Evolutionary conservation across 2,797 vertebrate species (phyloP).

Genomic region (Huso huso): DNA sequence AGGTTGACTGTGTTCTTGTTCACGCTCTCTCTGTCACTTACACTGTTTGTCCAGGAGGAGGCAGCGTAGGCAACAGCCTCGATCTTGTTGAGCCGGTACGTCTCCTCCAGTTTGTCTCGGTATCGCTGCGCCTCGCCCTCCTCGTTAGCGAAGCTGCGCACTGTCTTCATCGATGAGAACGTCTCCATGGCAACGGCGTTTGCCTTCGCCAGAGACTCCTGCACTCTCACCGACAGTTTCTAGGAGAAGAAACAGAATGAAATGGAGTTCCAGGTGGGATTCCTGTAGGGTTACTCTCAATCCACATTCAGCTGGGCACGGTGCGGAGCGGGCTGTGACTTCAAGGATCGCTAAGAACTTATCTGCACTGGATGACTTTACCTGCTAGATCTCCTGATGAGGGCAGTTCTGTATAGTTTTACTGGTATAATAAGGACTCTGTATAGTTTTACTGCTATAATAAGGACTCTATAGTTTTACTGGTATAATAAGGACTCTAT

Average conservation of each 20-base stretch:
- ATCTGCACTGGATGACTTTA: no score
- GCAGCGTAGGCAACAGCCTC: conserved; percentile 57
- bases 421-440: no score
- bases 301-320: no score
- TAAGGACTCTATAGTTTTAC: no score
- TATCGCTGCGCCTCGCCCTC: conserved; percentile 62
- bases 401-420: no score
- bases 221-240: conserved; percentile 55
- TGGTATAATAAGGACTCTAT: no score
- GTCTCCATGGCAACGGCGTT: conserved; percentile 78
- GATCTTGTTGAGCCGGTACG: conserved; percentile 53
- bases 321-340: no score
- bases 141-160: conserved; percentile 84
- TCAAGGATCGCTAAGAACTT: no score
- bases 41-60: conserved; percentile 59
- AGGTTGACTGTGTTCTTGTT: no score
- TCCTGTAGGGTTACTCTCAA: not conserved
- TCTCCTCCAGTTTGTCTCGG: conserved; percentile 45
- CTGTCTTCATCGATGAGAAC: conserved; percentile 71
- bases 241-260: conserved; percentile 27
- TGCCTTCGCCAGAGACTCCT: conserved; percentile 60
- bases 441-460: no score
- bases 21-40: conserved; percentile 42
- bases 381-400: no score
- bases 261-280: not conserved